phyloP scores from a whole-genome alignment of 2,888 invertebrate species.

The Acronicta alni region DNA sequence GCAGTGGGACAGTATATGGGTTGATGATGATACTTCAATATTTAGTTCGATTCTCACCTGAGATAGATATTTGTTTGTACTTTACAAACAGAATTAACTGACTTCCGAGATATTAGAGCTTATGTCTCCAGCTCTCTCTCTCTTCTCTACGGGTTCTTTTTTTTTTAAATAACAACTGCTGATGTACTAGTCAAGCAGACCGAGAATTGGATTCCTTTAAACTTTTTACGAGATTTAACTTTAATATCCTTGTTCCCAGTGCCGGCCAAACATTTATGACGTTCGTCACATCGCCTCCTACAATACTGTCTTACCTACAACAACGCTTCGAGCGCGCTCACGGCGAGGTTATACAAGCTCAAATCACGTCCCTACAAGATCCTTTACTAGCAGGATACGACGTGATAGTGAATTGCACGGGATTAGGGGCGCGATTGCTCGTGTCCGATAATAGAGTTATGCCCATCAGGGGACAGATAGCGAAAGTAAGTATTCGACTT shows the following conservation, averaged over 20 bases:
- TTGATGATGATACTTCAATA: no score
- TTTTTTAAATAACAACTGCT: no score
- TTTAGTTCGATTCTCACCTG: no score
- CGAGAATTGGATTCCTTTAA: no score
- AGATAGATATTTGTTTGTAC: no score
- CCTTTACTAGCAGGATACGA: constrained; percentile 89
- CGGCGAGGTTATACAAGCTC: constrained; percentile 86
- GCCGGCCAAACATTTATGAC: constrained; percentile 91
- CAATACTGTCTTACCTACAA: constrained; percentile 91
- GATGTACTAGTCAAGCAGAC: no score
- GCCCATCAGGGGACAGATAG: constrained; percentile 94
- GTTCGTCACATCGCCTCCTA: constrained; percentile 91
- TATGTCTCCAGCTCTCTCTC: no score
- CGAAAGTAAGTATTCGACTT: constrained; percentile 80
- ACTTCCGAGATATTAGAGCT: no score
- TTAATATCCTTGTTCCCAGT: constrained; percentile 70
- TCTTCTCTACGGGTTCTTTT: no score
- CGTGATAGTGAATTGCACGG: constrained; percentile 94
- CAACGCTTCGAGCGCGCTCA: constrained; percentile 89
- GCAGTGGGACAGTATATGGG: no score
- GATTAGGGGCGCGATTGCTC: constrained; percentile 91
- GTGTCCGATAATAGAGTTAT: constrained; percentile 90
- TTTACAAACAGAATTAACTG: no score
- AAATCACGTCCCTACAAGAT: constrained; percentile 70
- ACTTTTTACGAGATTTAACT: no score